phyloP scores from a whole-genome alignment of 1,140 invertebrate species.

The Manduca sexta region DNA sequence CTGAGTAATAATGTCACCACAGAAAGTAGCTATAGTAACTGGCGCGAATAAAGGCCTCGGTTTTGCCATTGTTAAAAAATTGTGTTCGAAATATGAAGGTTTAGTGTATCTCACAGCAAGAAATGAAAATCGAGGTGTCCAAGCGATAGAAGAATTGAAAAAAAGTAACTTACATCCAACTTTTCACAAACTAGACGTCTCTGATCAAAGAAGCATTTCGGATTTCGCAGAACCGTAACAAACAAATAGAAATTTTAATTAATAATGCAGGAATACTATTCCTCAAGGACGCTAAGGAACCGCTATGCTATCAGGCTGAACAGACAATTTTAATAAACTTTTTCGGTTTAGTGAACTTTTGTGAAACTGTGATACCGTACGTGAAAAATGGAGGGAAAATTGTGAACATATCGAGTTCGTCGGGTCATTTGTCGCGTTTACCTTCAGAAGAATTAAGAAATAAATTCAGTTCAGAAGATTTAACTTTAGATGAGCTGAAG shows the following conservation, averaged over 20 bases:
- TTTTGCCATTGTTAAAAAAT: constrained; percentile 78
- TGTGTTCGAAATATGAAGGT: constrained; percentile 77
- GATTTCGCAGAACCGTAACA: constrained; percentile 70
- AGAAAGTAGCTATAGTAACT: constrained; percentile 75
- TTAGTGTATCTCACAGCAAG: constrained; percentile 78
- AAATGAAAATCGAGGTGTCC: constrained; percentile 72
- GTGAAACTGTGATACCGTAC: constrained; percentile 79
- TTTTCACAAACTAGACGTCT: constrained; percentile 82
- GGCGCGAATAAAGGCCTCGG: constrained; percentile 87
- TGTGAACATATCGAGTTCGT: constrained; percentile 83
- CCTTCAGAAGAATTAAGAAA: constrained; percentile 72
- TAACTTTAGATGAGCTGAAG: constrained; percentile 75
- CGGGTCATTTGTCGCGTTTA: constrained; percentile 76
- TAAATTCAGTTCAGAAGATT: constrained; percentile 65
- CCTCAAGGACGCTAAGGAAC: constrained; percentile 76
- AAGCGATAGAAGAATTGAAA: constrained; percentile 74
- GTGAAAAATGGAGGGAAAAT: constrained; percentile 79
- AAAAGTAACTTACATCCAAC: constrained; percentile 64
- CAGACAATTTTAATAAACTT: constrained; percentile 81
- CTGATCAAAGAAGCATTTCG: constrained; percentile 74
- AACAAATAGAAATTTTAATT: constrained; percentile 84
- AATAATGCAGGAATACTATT: constrained; percentile 91
- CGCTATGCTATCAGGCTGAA: constrained; percentile 80
- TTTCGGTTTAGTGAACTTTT: constrained; percentile 77
- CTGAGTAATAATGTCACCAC: constrained; percentile 33